Percentiles rank a stretch among this genome's conserved stretches.
These are phyloP conservation scores for Drosophila paulistorum DNA, from an alignment of 1,140 invertebrate genomes.

Conservation along the genomic window DNA sequence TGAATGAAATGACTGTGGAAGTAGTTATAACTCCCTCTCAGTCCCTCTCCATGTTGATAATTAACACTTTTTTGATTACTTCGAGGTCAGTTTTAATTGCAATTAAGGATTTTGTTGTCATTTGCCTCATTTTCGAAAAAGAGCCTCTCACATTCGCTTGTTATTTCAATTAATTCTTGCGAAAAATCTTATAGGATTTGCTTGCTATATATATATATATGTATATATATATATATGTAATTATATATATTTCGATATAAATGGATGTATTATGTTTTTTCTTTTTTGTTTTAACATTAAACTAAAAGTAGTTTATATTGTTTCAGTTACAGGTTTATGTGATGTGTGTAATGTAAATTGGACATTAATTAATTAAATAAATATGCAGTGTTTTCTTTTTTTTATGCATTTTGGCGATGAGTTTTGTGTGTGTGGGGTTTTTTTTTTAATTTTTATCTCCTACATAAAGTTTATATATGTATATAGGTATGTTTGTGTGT, in stretches of 20 bases:
- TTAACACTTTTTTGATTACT: neutral
- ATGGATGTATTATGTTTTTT: neutral
- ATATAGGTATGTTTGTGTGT: constrained; percentile 25
- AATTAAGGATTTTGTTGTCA: constrained; percentile 51
- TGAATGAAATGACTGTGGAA: neutral
- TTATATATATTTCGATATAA: constrained; percentile 2
- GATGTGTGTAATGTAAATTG: constrained; percentile 60
- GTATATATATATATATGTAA: constrained; percentile 7
- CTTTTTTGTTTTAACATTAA: neutral
- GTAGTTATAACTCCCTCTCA: neutral
- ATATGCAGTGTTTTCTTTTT: constrained; percentile 33
- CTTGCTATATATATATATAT: neutral
- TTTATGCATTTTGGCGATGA: constrained; percentile 27
- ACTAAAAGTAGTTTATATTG: constrained; percentile 14
- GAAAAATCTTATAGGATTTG: constrained; percentile 45
- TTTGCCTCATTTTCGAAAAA: constrained; percentile 39
- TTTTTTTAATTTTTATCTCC: constrained; percentile 42
- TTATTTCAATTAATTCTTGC: constrained; percentile 46
- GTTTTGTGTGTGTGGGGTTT: constrained; percentile 36
- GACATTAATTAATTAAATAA: constrained; percentile 66
- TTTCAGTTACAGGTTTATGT: constrained; percentile 10
- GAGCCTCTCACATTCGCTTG: constrained; percentile 4
- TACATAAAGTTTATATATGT: constrained; percentile 34
- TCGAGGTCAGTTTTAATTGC: constrained; percentile 55
- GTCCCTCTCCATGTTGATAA: neutral